Conservation (phyloP, 2,113 vertebrate genomes). For the Ptychochromis oligacanthus region DNA sequence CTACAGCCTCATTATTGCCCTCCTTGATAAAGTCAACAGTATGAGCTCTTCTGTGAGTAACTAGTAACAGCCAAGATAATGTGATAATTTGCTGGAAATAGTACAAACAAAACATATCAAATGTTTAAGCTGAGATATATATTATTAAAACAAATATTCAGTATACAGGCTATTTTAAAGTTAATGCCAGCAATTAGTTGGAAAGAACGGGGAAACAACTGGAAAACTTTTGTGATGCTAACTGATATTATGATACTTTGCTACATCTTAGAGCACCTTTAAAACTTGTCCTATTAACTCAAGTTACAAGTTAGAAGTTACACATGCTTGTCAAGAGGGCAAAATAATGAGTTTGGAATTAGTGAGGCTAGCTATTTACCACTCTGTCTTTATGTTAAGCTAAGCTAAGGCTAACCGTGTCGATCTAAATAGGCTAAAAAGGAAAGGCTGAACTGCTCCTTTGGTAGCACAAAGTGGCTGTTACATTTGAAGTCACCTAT, state of each 20-base stretch:
- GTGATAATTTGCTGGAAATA: no score
- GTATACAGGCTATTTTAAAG: neutral
- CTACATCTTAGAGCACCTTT: neutral
- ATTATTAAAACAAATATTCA: neutral
- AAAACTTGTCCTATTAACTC: neutral
- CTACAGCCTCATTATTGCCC: conserved; percentile 97
- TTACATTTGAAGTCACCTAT: neutral
- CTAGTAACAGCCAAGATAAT: neutral
- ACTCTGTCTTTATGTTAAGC: neutral
- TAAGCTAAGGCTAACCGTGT: neutral
- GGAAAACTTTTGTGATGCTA: neutral
- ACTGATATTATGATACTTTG: neutral
- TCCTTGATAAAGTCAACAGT: conserved; percentile 95
- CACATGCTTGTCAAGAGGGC: neutral
- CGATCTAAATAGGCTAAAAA: neutral
- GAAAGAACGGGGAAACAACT: neutral
- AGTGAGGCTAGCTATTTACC: no score
- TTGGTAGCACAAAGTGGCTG: no score
- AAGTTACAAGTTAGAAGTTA: neutral
- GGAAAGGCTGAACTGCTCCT: neutral
- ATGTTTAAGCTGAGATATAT: neutral
- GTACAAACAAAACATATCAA: no score
- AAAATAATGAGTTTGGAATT: neutral
- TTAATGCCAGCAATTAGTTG: neutral
- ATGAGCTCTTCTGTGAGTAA: conserved; percentile 89